phyloP scores from a whole-genome alignment of 2,888 invertebrate genomes.

The Chorisops tibialis region DNA sequence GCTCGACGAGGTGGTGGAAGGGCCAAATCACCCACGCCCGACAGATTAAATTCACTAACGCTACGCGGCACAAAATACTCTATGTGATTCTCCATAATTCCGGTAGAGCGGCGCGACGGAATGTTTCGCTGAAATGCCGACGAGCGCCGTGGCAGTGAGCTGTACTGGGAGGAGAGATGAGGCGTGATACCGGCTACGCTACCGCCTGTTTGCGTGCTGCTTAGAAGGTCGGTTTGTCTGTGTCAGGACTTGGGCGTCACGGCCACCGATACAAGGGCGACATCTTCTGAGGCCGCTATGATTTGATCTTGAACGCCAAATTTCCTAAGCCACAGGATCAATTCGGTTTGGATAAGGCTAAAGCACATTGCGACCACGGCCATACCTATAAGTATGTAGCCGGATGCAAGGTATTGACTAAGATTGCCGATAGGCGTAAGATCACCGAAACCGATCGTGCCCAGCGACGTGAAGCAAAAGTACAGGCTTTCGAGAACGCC shows the following conservation, averaged over 20 bases:
- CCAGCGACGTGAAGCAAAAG: slow-evolving; percentile 74
- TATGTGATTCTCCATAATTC: slow-evolving; percentile 61
- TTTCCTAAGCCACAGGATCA: slow-evolving; percentile 53
- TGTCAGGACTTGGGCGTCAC: slow-evolving; percentile 61
- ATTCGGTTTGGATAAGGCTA: slow-evolving; percentile 78
- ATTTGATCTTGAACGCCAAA: slow-evolving; percentile 51
- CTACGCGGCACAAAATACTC: slow-evolving; percentile 83
- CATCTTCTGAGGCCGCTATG: slow-evolving; percentile 54
- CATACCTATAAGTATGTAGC: slow-evolving; percentile 80
- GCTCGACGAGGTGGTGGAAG: slow-evolving; percentile 53
- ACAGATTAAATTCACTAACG: slow-evolving; percentile 77
- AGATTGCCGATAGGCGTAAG: slow-evolving; percentile 67
- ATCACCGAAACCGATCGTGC: slow-evolving; percentile 82
- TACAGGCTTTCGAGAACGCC: slow-evolving; percentile 81
- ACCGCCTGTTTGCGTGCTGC: slow-evolving; percentile 45
- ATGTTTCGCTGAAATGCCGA: slow-evolving; percentile 62
- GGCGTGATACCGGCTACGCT: slow-evolving; percentile 51
- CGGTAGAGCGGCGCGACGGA: slow-evolving; percentile 62
- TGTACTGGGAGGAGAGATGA: slow-evolving; percentile 53
- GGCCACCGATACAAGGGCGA: slow-evolving; percentile 55
- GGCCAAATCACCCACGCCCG: slow-evolving; percentile 61
- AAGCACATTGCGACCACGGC: slow-evolving; percentile 85
- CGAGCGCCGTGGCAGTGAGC: slow-evolving; percentile 56
- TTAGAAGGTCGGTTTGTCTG: slow-evolving; percentile 51
- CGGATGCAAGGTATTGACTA: slow-evolving; percentile 73